Percentiles rank a stretch among this genome's conserved stretches.
Evolutionary conservation across 2,888 invertebrate genomes (phyloP).

Genomic region (Eucera pruinosa): DNA sequence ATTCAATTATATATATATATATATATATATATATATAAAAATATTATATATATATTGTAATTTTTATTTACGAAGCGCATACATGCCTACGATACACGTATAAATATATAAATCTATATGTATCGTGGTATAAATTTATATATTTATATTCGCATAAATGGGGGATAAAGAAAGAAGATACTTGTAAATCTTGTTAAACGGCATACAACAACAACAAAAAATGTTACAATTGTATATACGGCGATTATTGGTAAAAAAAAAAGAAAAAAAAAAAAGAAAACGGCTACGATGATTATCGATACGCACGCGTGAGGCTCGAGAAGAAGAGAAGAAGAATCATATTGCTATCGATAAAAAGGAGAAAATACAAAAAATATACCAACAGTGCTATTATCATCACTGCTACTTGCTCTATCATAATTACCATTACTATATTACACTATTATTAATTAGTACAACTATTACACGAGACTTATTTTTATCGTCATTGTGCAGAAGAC

Average conservation of each 20-base stretch:
- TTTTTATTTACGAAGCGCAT: constrained; percentile 47
- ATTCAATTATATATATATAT: constrained; percentile 39
- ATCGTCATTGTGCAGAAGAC: constrained; percentile 54
- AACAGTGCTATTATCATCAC: constrained; percentile 63
- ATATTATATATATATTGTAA: too few species aligned
- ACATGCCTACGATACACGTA: constrained; percentile 54
- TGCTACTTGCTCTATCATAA: constrained; percentile 56
- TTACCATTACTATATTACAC: constrained; percentile 64
- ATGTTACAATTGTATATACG: constrained; percentile 62
- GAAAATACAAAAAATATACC: constrained; percentile 43
- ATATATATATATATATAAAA: constrained; percentile 36
- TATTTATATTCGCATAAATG: constrained; percentile 25
- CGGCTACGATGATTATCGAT: constrained; percentile 40
- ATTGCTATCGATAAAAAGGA: constrained; percentile 48
- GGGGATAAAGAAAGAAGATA: constrained; percentile 44
- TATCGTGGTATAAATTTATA: constrained; percentile 44
- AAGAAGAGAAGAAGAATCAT: constrained; percentile 12
- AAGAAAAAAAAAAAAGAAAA: too few species aligned
- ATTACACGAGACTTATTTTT: constrained; percentile 67
- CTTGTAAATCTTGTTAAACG: constrained; percentile 78
- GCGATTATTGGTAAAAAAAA: constrained; percentile 45
- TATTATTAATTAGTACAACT: constrained; percentile 68
- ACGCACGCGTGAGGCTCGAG: constrained; percentile 5
- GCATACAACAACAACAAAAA: constrained; percentile 65
- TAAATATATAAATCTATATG: constrained; percentile 46